These are phyloP conservation scores for Neofelis nebulosa DNA, from an alignment of 2,113 vertebrate species.

Conservation along the genomic window DNA sequence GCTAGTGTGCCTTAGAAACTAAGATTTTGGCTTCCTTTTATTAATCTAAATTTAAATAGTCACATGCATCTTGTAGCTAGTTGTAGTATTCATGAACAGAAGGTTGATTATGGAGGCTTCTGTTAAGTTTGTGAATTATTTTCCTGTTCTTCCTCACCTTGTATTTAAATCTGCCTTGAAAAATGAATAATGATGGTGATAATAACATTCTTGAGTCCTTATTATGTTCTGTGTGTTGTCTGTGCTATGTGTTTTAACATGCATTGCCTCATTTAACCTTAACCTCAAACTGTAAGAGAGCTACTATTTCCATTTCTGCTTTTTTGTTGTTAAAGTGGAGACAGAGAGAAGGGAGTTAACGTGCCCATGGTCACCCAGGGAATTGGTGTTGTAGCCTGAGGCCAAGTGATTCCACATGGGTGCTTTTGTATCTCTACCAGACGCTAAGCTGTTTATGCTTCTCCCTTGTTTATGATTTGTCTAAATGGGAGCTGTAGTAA, in stretches of 20 bases:
- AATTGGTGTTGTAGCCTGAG: neutral
- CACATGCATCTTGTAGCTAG: neutral
- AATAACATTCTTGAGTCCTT: neutral
- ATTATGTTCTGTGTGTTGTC: neutral
- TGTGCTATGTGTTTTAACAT: neutral
- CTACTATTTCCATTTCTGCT: neutral
- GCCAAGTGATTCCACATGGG: neutral
- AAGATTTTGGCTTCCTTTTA: neutral
- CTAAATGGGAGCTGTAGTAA: neutral
- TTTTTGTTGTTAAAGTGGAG: neutral
- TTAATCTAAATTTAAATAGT: neutral
- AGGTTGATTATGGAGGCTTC: neutral
- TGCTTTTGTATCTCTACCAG: neutral
- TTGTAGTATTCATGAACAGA: neutral
- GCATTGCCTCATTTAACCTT: neutral
- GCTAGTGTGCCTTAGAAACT: neutral
- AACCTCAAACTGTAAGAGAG: neutral
- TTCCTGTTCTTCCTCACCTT: neutral
- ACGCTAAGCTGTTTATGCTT: neutral
- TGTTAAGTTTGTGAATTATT: neutral
- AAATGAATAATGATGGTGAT: neutral
- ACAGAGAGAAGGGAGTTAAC: neutral
- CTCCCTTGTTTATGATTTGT: neutral
- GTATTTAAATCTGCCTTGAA: conserved; percentile 28
- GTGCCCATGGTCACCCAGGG: neutral